Conservation (phyloP, 1,140 invertebrate genomes). For the Brachionus rubens region DNA sequence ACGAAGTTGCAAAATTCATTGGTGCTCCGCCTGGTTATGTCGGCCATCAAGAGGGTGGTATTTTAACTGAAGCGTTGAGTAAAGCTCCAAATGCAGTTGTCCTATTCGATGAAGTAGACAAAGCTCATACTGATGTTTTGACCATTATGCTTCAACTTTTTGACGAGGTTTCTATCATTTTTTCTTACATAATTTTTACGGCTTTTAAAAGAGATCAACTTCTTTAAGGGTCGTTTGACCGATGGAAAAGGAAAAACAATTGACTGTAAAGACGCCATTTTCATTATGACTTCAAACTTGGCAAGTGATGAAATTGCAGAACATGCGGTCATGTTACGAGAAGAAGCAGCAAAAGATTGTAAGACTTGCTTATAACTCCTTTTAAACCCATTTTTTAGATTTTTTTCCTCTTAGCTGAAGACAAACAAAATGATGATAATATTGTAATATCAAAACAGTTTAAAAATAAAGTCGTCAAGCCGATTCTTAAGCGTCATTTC, state of each 20-base stretch:
- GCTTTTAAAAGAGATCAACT: background rate
- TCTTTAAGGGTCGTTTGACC: conserved; percentile 72
- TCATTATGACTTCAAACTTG: conserved; percentile 91
- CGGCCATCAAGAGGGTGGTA: conserved; percentile 87
- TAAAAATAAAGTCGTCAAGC: conserved; percentile 72
- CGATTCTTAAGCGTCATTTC: conserved; percentile 80
- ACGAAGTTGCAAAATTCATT: conserved; percentile 86
- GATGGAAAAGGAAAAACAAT: conserved; percentile 88
- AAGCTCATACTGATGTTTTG: conserved; percentile 89
- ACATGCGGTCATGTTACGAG: conserved; percentile 74
- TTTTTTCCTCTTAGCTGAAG: background rate
- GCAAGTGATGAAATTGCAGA: conserved; percentile 85
- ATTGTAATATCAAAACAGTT: conserved; percentile 73
- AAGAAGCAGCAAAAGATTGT: conserved; percentile 67
- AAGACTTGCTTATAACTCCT: background rate
- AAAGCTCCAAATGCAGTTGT: conserved; percentile 82
- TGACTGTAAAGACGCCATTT: conserved; percentile 87
- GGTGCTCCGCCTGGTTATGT: conserved; percentile 88
- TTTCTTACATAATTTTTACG: no score
- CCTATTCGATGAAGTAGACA: conserved; percentile 91
- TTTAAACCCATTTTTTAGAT: background rate
- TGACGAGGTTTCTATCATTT: conserved; percentile 71
- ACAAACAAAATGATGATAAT: conserved; percentile 17
- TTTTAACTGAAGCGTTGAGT: conserved; percentile 77
- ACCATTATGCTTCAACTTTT: conserved; percentile 86